Evolutionary conservation across 2,888 invertebrate species (phyloP), one percentile per base, ranked within the genome.

Genomic region (Cosmorhoe ocellata): DNA sequence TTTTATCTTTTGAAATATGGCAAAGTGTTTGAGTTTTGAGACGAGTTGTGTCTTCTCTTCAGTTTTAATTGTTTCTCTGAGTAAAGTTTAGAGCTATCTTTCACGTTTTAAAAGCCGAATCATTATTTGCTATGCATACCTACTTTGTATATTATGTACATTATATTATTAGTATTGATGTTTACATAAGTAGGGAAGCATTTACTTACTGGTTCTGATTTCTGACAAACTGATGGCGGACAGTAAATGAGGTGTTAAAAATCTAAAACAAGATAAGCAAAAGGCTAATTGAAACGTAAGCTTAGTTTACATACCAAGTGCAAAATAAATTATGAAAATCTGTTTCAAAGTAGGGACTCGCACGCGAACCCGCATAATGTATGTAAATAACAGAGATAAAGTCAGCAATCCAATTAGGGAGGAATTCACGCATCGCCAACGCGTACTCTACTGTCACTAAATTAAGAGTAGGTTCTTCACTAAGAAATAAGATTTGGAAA

Each of bases 371-470:
- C 58, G 59, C 54, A 56, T 60, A 62, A 61, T 57, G 62, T 69
- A 74, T 72, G 73, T 67, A 69, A 71, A 74, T 74, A 69, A 63
- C 47, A 55, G 62, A 69, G 64, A 70, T 69, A 74, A 74, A 71
- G 69, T 69, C 67, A 64, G 64, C 65, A 56, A 73, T 78, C 76
- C 74, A 78, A 77, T 78, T 77, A 75, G 56, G 59, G 66, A 60
- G 54, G 58, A 64, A 56, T 74, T 71, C 67, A 66, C 71, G 67
- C 69, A 65, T 60, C 56, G 56, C 51, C 56, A 58, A 59, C 44
- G 33, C 30, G 36, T 53, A 36, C 43, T 37, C 28, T 32, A 24
- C 24, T 24, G 24, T 24, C 10, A 28, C 28, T n/a, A 4, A 28
- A 28, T 31, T 31, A 11, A 12, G 12, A 12, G 12, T 31, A 31